Conservation (phyloP, 2,113 vertebrate genomes). For the Nothoprocta pentlandii region DNA sequence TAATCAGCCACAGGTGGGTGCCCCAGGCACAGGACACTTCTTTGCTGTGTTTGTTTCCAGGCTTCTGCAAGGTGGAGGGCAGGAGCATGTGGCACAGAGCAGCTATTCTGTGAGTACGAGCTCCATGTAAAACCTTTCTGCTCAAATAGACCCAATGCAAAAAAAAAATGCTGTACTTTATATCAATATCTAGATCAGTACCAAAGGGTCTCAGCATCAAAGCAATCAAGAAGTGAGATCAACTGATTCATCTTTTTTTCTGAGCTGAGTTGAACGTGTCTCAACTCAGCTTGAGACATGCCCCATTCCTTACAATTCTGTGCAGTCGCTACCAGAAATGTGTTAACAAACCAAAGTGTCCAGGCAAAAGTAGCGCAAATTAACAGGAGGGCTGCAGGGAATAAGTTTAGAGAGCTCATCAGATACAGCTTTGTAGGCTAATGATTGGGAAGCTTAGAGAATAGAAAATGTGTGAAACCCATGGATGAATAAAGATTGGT, state of each 20-base stretch:
- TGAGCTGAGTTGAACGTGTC: rapidly evolving
- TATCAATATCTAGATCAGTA: not conserved
- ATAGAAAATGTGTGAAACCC: not conserved
- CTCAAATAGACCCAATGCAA: not conserved
- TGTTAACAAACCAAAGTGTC: constrained; percentile 4
- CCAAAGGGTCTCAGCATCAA: not conserved
- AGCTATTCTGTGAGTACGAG: not conserved
- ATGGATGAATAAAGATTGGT: not conserved
- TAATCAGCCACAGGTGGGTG: not conserved
- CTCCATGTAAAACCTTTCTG: not conserved
- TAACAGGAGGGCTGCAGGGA: not conserved
- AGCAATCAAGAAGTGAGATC: not conserved
- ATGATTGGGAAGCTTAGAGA: constrained; percentile 31
- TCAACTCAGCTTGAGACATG: not conserved
- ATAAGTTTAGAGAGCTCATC: constrained; percentile 32
- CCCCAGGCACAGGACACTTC: not conserved
- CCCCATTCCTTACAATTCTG: not conserved
- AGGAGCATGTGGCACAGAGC: not conserved
- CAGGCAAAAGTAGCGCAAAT: constrained; percentile 23
- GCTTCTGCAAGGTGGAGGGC: not conserved
- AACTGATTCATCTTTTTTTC: not conserved
- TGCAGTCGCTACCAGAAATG: not conserved
- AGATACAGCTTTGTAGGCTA: constrained; percentile 16
- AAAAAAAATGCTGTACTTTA: not conserved
- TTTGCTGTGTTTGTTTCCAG: not conserved